These are phyloP conservation scores for Tupaia tana DNA, from an alignment of 2,113 vertebrate genomes.

Conservation along the genomic window DNA sequence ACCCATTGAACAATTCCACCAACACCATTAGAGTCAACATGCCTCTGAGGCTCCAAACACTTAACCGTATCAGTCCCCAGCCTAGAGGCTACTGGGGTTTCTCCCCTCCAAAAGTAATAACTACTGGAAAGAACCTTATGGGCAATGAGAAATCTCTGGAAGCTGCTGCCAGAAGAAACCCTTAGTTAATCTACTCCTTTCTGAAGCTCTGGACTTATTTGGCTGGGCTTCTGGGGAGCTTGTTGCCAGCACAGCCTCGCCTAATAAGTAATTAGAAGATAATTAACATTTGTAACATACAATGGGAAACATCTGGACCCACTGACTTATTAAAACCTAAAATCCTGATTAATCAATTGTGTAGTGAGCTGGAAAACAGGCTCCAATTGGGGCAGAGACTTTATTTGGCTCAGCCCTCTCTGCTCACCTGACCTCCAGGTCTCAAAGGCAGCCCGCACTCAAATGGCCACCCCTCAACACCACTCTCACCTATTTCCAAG, in stretches of 20 bases:
- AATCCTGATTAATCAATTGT: conserved; percentile 63
- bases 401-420: background rate
- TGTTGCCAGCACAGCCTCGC: conserved; percentile 62
- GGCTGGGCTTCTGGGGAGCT: conserved; percentile 11
- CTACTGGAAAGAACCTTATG: rapidly evolving
- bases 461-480: rapidly evolving
- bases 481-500: rapidly evolving
- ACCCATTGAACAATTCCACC: rapidly evolving
- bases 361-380: background rate
- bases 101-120: background rate
- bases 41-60: background rate
- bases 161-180: background rate
- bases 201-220: conserved; percentile 64
- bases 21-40: rapidly evolving
- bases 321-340: conserved; percentile 53
- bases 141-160: background rate
- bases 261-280: conserved; percentile 85
- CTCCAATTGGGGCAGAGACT: rapidly evolving
- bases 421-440: rapidly evolving
- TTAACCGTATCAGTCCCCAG: rapidly evolving
- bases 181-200: background rate
- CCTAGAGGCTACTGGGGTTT: rapidly evolving
- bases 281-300: conserved; percentile 86
- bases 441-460: rapidly evolving
- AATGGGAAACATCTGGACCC: conserved; percentile 85